These are phyloP conservation scores for Conger conger DNA, from an alignment of 2,113 vertebrate genomes.

Conservation along the genomic window DNA sequence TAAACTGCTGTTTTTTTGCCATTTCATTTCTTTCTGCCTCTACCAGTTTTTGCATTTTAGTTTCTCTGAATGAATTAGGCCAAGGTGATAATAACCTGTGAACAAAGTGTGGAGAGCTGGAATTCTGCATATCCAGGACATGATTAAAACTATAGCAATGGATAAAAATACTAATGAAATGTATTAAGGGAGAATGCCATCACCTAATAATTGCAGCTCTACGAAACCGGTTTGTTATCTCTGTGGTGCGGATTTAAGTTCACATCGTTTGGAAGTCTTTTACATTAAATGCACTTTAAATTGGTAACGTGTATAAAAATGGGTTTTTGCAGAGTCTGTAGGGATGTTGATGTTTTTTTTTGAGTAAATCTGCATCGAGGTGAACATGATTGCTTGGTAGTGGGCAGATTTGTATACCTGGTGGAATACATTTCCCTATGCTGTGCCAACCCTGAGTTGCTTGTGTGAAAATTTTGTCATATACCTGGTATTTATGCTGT, in stretches of 20 bases:
- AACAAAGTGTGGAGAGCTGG: background rate
- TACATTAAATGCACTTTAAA: background rate
- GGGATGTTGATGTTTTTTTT: background rate
- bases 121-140: conserved; percentile 16
- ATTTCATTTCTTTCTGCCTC: background rate
- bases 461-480: too few relatives aligned
- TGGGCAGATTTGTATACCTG: too few relatives aligned
- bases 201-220: too few relatives aligned
- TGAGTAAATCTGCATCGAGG: too few relatives aligned
- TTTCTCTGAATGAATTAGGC: conserved; percentile 28
- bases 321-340: too few relatives aligned
- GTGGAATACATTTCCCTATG: too few relatives aligned
- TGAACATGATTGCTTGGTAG: too few relatives aligned
- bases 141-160: background rate
- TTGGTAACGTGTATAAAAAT: background rate
- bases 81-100: conserved; percentile 28
- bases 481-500: too few relatives aligned
- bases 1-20: background rate
- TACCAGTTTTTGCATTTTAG: background rate
- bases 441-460: background rate
- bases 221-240: too few relatives aligned
- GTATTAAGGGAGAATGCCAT: too few relatives aligned
- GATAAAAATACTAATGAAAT: background rate
- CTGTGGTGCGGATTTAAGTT: too few relatives aligned
- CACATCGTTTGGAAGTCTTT: background rate